Evolutionary conservation across 2,888 invertebrate genomes (phyloP).

Genomic region (Melipona bicolor): DNA sequence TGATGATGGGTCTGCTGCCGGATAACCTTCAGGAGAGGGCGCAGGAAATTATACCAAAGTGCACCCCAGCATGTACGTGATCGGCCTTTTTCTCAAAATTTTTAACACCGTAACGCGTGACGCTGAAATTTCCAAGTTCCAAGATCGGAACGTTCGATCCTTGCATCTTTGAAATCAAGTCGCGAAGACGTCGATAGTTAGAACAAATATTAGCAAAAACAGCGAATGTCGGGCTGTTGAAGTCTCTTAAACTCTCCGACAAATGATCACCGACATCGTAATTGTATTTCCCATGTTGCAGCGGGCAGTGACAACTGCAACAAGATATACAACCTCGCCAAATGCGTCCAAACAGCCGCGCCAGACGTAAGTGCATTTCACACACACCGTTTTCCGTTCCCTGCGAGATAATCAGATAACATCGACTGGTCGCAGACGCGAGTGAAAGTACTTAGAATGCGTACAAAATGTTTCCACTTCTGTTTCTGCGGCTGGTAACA

Average conservation of each 20-base stretch:
- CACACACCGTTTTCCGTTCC: not conserved
- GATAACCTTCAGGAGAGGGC: conserved; percentile 70
- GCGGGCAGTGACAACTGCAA: conserved; percentile 76
- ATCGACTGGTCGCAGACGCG: not conserved
- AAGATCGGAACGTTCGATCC: no score
- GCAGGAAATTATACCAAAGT: conserved; percentile 61
- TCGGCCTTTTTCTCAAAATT: not conserved
- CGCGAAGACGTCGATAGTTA: no score
- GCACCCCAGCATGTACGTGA: conserved; percentile 69
- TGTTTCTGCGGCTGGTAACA: not conserved
- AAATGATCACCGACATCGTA: no score
- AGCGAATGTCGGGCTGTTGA: no score
- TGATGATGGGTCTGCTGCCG: conserved; percentile 78
- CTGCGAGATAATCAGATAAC: not conserved
- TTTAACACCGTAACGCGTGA: no score
- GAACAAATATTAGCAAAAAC: no score
- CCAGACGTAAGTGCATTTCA: conserved; percentile 74
- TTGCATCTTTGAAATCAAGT: no score
- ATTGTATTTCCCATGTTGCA: conserved; percentile 47
- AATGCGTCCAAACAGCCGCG: conserved; percentile 71
- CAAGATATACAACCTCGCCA: conserved; percentile 74
- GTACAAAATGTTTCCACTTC: not conserved
- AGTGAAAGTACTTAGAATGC: not conserved
- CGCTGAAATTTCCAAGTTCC: not conserved
- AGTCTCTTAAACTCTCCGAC: not conserved